Base-by-base conservation (phyloP, 2,888 invertebrate genomes). In the Holacanthella duospinosa region DNA sequence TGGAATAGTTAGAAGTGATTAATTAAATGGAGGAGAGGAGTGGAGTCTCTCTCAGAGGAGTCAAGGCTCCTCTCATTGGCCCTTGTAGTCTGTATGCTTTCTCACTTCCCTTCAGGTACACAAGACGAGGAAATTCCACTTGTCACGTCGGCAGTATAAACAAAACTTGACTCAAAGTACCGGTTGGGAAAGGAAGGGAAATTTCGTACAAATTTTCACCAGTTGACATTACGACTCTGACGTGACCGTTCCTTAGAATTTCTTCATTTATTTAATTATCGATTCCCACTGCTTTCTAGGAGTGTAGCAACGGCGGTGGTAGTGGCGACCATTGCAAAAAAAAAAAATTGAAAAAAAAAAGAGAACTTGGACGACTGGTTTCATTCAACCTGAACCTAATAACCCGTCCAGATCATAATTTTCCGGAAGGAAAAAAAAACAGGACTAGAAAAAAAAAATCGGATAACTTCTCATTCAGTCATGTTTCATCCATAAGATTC, bases 161-260 rank as follows among this genome's bases (percentile, higher is more conserved):
- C 68, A 68, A 68, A 66, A 66, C 66, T 68, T 60, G 62, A 61
- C 59, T 62, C 43, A 58, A 59, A 64, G 64, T 48, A 48, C 64
- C 29, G 19, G 48, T 27, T 53, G 57, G 59, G 59, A 66, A 53
- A 43, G 55, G 64, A 64, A 48, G 48, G 65, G 65, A 68, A 68
- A 67, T 67, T 69, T 69, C 64, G 66, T 63, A 66, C 64, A 69
- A 68, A 67, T 69, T 69, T 69, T 62, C 69, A 61, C 65, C 63
- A 48, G 63, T 65, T 69, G 68, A 67, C 67, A 70, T 70, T 69
- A 71, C 71, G 69, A 71, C 70, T 66, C 64, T 69, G 70, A 72
- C 72, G 71, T 72, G 71, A 71, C 72, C 68, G 69, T 69, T 66
- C 67, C 68, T 68, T 67, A 70, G 70, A 72, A 71, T 72, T 72